Evolutionary conservation across 2,797 vertebrate species (phyloP), one percentile per base, ranked within the genome.

Genomic region (Zenarchopterus dispar): DNA sequence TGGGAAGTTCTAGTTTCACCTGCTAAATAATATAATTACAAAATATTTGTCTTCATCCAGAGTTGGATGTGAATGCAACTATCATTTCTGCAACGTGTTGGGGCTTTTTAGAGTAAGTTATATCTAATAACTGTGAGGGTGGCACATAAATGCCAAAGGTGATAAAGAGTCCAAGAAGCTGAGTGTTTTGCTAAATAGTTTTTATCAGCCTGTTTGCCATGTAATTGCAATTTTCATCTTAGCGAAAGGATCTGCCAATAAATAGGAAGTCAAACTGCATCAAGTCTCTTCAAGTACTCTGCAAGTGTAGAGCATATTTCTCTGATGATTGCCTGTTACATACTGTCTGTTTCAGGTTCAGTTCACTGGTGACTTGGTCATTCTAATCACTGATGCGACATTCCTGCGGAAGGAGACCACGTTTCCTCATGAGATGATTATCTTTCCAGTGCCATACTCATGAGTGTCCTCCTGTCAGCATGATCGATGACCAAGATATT

Each of bases 401-500:
- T 33, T 81, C 46, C 54, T 65, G 65, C 47, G 3, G 39, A 54
- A 70, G 72, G 51, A 60, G 36, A 65, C 71, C 64, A 26, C 23
- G 23, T 69, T 81, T 75, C 67, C 83, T 80, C 76, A 63, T 28
- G 28, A 82, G 78, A 72, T 81, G 74, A 75, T 80, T 86, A 88
- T 87, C 78, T 81, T 56, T 80, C 78, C 80, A 73, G 77, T 81
- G 80, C 80, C 84, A 81, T 77, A 85, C 77, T 86, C 75, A 33
- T 59, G 72, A 81, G 74, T 82, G 72, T 75, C 73, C 82, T 75
- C 63, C 80, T 60, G 86, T 79, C 81, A 84, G 81, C 78, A 53
- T 88, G 85, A 89, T 84, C 82, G 80, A 89, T 84, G 81, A 68
- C 77, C 60, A 42, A 59, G 77, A 85, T 87, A 86, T 87, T 79